phyloP scores from a whole-genome alignment of 2,888 invertebrate genomes.

The Oligia latruncula region DNA sequence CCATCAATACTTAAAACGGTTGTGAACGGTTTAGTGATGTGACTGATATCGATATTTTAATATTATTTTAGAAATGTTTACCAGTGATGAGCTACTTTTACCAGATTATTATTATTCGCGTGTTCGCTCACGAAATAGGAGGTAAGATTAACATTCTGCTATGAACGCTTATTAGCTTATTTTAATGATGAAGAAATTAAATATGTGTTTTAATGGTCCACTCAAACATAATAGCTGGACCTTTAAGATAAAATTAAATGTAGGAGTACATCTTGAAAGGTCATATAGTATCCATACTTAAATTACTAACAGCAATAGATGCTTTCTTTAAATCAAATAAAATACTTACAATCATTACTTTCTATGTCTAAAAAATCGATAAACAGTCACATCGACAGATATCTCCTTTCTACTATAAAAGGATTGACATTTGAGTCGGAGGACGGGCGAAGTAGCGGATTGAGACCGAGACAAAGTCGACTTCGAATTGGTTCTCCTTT shows the following conservation, averaged over 20 bases:
- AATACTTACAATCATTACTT: background rate
- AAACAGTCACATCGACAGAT: constrained; percentile 50
- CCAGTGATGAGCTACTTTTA: background rate
- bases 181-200: background rate
- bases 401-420: constrained; percentile 82
- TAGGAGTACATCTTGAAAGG: background rate
- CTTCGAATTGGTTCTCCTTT: constrained; percentile 78
- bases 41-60: constrained; percentile 65
- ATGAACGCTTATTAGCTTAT: background rate
- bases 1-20: constrained; percentile 89
- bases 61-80: background rate
- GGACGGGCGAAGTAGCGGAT: constrained; percentile 86
- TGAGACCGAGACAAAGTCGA: constrained; percentile 84
- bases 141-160: no score
- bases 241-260: background rate
- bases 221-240: no score
- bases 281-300: background rate
- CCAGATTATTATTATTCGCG: background rate
- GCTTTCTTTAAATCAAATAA: background rate
- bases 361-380: constrained; percentile 39
- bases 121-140: background rate
- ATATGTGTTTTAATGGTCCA: background rate
- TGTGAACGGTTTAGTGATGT: constrained; percentile 81
- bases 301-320: background rate
- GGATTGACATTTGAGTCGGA: constrained; percentile 88